Base-by-base conservation (phyloP, 2,797 vertebrate genomes). In the Gambelia wislizenii region DNA sequence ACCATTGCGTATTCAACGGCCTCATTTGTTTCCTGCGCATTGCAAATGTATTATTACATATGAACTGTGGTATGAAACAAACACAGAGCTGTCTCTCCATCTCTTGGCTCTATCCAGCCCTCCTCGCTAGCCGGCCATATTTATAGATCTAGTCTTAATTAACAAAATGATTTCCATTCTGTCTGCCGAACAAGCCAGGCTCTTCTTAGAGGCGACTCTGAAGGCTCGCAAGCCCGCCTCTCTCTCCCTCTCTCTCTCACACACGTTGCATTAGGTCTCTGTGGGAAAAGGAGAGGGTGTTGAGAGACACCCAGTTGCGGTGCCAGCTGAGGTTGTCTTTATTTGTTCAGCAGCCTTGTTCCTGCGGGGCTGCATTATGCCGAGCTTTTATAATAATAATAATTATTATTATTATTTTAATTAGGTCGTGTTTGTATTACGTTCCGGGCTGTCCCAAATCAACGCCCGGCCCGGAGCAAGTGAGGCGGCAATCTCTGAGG, bases 311-410 rank as follows among this genome's bases (percentile, higher is more conserved):
- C 93, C 94, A 91, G 94, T 96, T 92, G 92, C 95, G 0, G 6
- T 93, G 94, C 95, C 97, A 97, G 96, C 96, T 97, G 97, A 94
- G 94, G 94, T 96, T 95, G 94, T 96, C 94, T 97, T 96, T 97
- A 94, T 97, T 96, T 97, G 94, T 96, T 96, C 96, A 95, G 89
- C 94, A 91, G 85, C 94, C 92, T 93, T 94, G 96, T 96, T 97
- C 96, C 97, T 97, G 97, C 95, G 96, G 97, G 97, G 97, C 94
- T 96, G 95, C 94, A 96, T 97, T 97, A 96, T 97, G 96, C 97
- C 96, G 91, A 52, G 49, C 67, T 14, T 56, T 87, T 7, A 56
- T 56, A 56, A 56, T 13, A 56, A 1, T 56, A 56, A 30, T 47
- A 27, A 75, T 52, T 16, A 76, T 61, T 39, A 80, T 36, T 39